A percentile compares a stretch with the other conserved stretches of the same genome.
phyloP scores from a whole-genome alignment of 2,113 vertebrate species.

The Tenebrosternarchus preto region DNA sequence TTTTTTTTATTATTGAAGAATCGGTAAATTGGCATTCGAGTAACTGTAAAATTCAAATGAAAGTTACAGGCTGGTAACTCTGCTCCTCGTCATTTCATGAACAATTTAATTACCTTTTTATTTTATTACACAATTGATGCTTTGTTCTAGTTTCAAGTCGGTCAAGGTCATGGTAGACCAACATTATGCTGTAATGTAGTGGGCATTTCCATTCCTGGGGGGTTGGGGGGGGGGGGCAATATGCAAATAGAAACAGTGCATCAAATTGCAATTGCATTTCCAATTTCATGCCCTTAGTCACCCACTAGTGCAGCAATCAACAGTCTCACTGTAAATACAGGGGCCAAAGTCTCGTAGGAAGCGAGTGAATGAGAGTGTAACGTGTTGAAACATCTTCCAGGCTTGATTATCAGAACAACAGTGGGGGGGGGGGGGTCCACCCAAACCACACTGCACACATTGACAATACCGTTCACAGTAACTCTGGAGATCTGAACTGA shows the following conservation, averaged over 20 bases:
- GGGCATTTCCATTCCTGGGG: background rate
- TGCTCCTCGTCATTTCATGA: background rate
- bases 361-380: constrained; percentile 38
- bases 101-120: background rate
- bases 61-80: background rate
- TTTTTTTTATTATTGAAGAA: too few relatives aligned
- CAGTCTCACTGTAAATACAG: constrained; percentile 33
- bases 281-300: constrained; percentile 46
- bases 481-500: constrained; percentile 57
- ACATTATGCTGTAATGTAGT: background rate
- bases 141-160: background rate
- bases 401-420: constrained; percentile 52
- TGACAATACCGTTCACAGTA: constrained; percentile 65
- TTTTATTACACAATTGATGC: background rate
- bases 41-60: too few relatives aligned
- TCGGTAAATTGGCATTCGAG: background rate
- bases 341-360: constrained; percentile 13
- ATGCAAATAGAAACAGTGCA: constrained; percentile 31
- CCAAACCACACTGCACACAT: constrained; percentile 48
- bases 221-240: background rate
- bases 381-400: constrained; percentile 35
- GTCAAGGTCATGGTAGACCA: background rate
- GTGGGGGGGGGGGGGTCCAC: constrained; percentile 27
- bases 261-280: constrained; percentile 46
- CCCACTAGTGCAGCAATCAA: constrained; percentile 39